These are phyloP conservation scores for Euglossa dilemma DNA, from an alignment of 1,140 invertebrate genomes.

Conservation along the genomic window DNA sequence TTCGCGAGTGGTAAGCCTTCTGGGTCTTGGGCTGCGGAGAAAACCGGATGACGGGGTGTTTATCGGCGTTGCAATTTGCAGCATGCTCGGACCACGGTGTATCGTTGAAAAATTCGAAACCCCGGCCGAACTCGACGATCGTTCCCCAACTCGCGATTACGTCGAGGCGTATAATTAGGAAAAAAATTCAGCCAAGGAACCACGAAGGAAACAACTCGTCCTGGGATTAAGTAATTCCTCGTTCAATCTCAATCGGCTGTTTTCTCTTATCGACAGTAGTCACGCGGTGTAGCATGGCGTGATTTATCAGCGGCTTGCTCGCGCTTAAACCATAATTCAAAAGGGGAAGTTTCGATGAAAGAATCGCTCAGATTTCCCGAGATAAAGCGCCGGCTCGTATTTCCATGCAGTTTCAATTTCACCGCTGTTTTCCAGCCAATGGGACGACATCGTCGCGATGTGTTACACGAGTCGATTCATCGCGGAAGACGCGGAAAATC, in stretches of 20 bases:
- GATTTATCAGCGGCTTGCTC: neutral
- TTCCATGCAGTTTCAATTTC: neutral
- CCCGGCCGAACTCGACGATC: too few relatives aligned
- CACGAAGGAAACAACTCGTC: too few relatives aligned
- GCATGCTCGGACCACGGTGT: neutral
- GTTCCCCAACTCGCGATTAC: too few relatives aligned
- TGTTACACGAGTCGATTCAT: neutral
- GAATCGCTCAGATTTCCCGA: too few relatives aligned
- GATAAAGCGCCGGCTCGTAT: neutral
- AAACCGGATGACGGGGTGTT: neutral
- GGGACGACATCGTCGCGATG: neutral
- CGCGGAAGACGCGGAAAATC: neutral
- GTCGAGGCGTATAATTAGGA: too few relatives aligned
- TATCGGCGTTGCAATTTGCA: neutral
- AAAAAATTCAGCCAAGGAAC: too few relatives aligned
- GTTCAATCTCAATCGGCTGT: too few relatives aligned
- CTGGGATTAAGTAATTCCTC: too few relatives aligned
- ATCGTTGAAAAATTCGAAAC: neutral
- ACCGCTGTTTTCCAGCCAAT: too few relatives aligned
- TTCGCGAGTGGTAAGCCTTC: neutral
- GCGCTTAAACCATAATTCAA: too few relatives aligned
- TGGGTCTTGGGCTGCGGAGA: neutral
- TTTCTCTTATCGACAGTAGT: too few relatives aligned
- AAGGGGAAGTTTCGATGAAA: too few relatives aligned
- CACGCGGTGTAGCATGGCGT: neutral